Evolutionary conservation across 2,797 vertebrate species (phyloP).

Genomic region (Myotis planiceps): DNA sequence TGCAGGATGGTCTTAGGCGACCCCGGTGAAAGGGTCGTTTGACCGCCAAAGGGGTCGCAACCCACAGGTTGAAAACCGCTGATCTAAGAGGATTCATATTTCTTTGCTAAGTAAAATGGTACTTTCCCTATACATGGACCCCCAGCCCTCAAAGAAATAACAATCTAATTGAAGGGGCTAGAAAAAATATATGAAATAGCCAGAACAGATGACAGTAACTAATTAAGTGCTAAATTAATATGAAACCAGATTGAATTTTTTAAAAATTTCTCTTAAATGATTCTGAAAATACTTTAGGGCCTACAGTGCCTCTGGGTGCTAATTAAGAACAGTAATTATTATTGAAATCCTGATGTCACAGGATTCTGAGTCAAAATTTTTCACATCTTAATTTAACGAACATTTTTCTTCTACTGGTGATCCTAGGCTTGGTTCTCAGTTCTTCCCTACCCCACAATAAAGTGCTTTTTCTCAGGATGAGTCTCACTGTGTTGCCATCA

Average conservation of each 20-base stretch:
- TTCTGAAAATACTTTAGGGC: constrained; percentile 68
- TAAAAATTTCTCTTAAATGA: constrained; percentile 48
- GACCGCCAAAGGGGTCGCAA: no score
- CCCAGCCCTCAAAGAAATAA: constrained; percentile 18
- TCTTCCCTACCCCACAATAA: neutral
- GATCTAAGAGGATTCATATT: neutral
- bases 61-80: no score
- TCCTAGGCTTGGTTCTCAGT: neutral
- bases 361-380: constrained; percentile 46
- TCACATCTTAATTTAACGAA: constrained; percentile 29
- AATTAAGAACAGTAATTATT: constrained; percentile 67
- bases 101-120: neutral
- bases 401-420: neutral
- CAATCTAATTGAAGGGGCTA: constrained; percentile 30
- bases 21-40: no score
- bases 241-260: constrained; percentile 51
- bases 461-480: neutral
- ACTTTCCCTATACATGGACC: neutral
- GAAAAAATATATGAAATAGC: constrained; percentile 45
- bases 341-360: constrained; percentile 36
- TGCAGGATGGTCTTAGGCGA: no score
- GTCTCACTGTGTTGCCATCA: neutral
- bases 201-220: constrained; percentile 58
- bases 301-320: constrained; percentile 60
- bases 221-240: constrained; percentile 71